A percentile compares a stretch with the other conserved stretches of the same genome.
Conservation (phyloP, 2,888 invertebrate genomes). For the Ptychoptera contaminata region DNA sequence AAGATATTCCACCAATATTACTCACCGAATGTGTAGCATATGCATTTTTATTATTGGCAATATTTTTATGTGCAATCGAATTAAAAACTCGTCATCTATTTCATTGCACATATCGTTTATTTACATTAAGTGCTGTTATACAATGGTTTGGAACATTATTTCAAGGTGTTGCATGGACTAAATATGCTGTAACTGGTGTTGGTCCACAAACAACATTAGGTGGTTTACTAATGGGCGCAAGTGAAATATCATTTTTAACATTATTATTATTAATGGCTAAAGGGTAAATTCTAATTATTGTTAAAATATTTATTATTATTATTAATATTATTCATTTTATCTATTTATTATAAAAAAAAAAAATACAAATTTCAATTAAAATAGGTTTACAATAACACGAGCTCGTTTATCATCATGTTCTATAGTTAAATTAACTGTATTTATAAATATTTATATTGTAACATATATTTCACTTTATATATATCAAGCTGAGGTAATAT, state of each 20-base stretch:
- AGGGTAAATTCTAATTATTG: slow-evolving; percentile 39
- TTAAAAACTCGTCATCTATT: slow-evolving; percentile 63
- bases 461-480: slow-evolving; percentile 62
- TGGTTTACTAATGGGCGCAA: slow-evolving; percentile 50
- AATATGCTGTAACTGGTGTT: slow-evolving; percentile 59
- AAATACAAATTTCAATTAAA: no score
- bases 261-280: slow-evolving; percentile 70
- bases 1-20: slow-evolving; percentile 77
- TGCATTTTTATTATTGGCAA: slow-evolving; percentile 50
- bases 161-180: slow-evolving; percentile 53
- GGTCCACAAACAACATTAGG: slow-evolving; percentile 38
- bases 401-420: slow-evolving; percentile 58
- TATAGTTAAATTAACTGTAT: slow-evolving; percentile 59
- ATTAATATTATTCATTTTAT: no score
- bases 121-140: slow-evolving; percentile 49
- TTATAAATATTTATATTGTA: slow-evolving; percentile 60
- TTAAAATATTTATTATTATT: no score
- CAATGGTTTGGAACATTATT: slow-evolving; percentile 57
- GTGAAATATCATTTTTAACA: slow-evolving; percentile 61
- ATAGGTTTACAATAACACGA: slow-evolving; percentile 55
- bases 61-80: slow-evolving; percentile 59
- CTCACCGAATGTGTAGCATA: slow-evolving; percentile 60
- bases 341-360: no score
- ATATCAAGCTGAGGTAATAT: slow-evolving; percentile 55
- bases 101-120: slow-evolving; percentile 80